Conservation (phyloP, 1,140 invertebrate genomes). For the Ctenoplectra terminalis region DNA sequence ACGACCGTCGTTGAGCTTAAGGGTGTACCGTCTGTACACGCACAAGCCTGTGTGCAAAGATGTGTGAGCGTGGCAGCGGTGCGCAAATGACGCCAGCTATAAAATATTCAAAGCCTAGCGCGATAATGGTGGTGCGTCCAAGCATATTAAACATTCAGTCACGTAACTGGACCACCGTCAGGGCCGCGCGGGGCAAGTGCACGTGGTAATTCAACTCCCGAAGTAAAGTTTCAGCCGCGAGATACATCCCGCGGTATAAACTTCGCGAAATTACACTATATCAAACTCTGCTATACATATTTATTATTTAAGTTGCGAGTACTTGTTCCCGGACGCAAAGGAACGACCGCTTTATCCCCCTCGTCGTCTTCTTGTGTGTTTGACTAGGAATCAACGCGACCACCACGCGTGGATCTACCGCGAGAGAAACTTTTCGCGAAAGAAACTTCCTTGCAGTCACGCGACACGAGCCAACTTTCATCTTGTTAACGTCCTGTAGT, state of each 20-base stretch:
- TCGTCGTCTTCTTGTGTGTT: background rate
- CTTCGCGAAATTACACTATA: conserved; percentile 58
- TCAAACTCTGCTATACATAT: conserved; percentile 49
- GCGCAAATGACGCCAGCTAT: conserved; percentile 56
- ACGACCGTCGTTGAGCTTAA: conserved; percentile 4
- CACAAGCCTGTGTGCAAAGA: background rate
- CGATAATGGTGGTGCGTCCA: conserved; percentile 69
- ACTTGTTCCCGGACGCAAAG: conserved; percentile 26
- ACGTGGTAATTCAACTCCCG: conserved; percentile 63
- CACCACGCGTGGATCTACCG: background rate
- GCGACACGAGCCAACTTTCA: background rate
- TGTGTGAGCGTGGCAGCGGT: background rate
- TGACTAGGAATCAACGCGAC: conserved; percentile 27
- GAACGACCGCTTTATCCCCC: conserved; percentile 29
- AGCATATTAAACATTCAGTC: conserved; percentile 71
- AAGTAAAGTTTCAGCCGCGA: conserved; percentile 45
- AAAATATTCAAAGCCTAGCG: conserved; percentile 70
- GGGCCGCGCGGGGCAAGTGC: conserved; percentile 41
- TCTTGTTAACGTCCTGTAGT: background rate
- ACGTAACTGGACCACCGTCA: conserved; percentile 54
- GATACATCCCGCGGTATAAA: conserved; percentile 54
- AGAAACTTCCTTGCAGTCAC: background rate
- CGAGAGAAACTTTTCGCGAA: background rate
- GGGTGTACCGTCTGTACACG: background rate
- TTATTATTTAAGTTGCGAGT: conserved; percentile 52